Base-by-base conservation (phyloP, 2,888 invertebrate species). In the Acleris laterana region DNA sequence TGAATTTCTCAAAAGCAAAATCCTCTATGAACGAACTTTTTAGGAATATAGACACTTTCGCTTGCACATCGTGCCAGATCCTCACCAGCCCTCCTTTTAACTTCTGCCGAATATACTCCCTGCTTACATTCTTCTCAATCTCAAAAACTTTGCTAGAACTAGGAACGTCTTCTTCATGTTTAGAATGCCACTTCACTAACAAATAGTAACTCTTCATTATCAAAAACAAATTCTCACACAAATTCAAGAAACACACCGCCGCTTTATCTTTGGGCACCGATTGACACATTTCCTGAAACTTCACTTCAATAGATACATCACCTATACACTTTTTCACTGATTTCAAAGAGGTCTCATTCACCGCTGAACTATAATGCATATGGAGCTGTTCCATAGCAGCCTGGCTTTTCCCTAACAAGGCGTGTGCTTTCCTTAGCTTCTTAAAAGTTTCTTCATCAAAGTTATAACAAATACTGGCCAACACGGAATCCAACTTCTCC, bases 31-130 rank as follows among this genome's bases (percentile, higher is more conserved):
- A 96, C 0, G 96, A 96, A 71, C 96, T 96, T 63, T 96, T 94
- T 32, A 99, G 89, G 79, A 96, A 96, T 42, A 94, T 94, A 0
- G 96, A 96, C 0, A 99, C 96, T 89, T 98, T 98, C 13, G 96
- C 96, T 84, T 99, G 97, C 0, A 99, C 97, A 77, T 99, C 99
- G 75, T 97, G 96, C 98, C 99, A 99, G 69, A 99, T 96, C 70
- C 98, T 94, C 0, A 95, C 93, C 67, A 97, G 93, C 0, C 98
- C 98, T 62, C 96, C 96, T 81, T 97, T 96, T 69, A 99, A 89
- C 83, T 99, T 99, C 82, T 98, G 97, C 74, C 95, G 95, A 13
- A 98, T 96, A 75, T 98, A 98, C 74, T 95, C 94, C 69, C 96
- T 95, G 72, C 96, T 96, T 1, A 96, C 94, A 72, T 93, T 95